Percentiles rank a stretch among this genome's conserved stretches.
phyloP scores from a whole-genome alignment of 92 coral and sea anemone genomes.

The Zoanthus sansibaricus region DNA sequence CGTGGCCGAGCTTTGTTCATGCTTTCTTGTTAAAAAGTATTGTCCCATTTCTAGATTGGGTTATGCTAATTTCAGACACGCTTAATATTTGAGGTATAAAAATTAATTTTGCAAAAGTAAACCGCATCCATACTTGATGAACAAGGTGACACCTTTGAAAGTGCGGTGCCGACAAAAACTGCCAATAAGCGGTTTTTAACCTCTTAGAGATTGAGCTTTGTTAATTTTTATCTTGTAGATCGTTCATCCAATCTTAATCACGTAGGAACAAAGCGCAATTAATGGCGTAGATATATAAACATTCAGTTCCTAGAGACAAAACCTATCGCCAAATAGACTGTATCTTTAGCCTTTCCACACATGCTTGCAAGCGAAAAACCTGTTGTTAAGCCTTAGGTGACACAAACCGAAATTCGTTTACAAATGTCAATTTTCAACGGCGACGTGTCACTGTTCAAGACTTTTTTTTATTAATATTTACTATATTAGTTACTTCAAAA shows the following conservation, averaged over 20 bases:
- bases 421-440: constrained; percentile 20
- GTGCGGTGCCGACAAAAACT: constrained; percentile 46
- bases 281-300: background rate
- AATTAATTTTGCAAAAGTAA: constrained; percentile 48
- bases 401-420: constrained; percentile 18
- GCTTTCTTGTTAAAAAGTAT: background rate
- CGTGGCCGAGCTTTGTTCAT: constrained; percentile 9
- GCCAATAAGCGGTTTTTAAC: constrained; percentile 28
- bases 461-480: background rate
- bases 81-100: constrained; percentile 48
- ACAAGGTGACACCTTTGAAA: constrained; percentile 45
- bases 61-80: constrained; percentile 43
- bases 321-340: constrained; percentile 33
- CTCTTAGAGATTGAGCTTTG: background rate
- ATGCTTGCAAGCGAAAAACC: constrained; percentile 24
- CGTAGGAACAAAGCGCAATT: background rate
- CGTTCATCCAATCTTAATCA: background rate
- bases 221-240: background rate
- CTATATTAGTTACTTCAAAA: constrained; percentile 1
- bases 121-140: constrained; percentile 40
- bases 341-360: constrained; percentile 23
- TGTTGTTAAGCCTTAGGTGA: background rate
- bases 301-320: background rate
- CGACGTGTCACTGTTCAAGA: background rate
- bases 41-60: constrained; percentile 40